Evolutionary conservation across 1,140 invertebrate species (phyloP).

Genomic region (Psilanteris sp.): DNA sequence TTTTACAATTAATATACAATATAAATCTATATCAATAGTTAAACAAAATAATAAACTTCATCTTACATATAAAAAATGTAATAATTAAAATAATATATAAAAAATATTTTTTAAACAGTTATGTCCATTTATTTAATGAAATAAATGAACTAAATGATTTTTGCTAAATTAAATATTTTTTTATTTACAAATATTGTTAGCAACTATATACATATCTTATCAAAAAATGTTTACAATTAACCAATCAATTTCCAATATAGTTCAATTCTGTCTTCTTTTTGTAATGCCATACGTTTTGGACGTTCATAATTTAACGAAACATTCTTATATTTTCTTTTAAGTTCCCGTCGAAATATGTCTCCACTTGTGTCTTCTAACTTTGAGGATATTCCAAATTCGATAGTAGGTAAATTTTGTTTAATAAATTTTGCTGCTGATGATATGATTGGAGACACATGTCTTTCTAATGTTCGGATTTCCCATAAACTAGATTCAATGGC

Average conservation of each 20-base stretch:
- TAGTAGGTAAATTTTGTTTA: conserved; percentile 82
- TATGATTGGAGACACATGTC: conserved; percentile 87
- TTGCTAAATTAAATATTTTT: too few relatives aligned
- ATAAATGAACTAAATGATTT: too few relatives aligned
- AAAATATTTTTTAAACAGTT: too few relatives aligned
- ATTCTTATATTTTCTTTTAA: conserved; percentile 82
- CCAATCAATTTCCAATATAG: conserved; percentile 80
- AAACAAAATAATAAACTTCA: too few relatives aligned
- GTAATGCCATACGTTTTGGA: conserved; percentile 78
- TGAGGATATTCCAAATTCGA: conserved; percentile 85
- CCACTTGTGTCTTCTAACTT: conserved; percentile 82
- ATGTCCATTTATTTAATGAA: too few relatives aligned
- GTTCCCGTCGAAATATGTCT: conserved; percentile 83
- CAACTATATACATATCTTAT: too few relatives aligned
- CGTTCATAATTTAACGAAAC: conserved; percentile 84
- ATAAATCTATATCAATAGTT: too few relatives aligned
- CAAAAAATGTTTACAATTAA: too few relatives aligned
- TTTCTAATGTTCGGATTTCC: conserved; percentile 90
- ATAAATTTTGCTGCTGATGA: conserved; percentile 86
- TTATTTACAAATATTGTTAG: too few relatives aligned
- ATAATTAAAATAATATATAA: too few relatives aligned
- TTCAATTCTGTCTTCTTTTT: conserved; percentile 78
- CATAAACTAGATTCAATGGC: conserved; percentile 94
- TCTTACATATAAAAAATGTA: too few relatives aligned
- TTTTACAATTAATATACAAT: too few relatives aligned